A percentile compares a stretch with the other conserved stretches of the same genome.
Evolutionary conservation across 2,113 vertebrate genomes (phyloP).

Genomic region (Phyllopteryx taeniolatus): DNA sequence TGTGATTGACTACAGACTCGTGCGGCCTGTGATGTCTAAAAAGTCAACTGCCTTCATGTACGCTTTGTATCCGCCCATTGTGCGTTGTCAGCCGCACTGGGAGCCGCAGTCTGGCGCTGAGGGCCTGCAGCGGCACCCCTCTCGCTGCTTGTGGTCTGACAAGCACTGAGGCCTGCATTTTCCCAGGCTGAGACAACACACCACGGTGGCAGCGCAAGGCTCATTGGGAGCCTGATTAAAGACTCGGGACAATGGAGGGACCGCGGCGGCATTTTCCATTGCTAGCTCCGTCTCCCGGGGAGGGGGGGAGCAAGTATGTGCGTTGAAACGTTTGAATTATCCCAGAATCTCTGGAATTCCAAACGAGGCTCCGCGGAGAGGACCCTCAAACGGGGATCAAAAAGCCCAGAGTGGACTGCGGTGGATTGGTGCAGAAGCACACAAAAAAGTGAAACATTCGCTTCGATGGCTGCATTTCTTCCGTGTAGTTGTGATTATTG

Average conservation of each 20-base stretch:
- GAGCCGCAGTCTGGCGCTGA: constrained; percentile 59
- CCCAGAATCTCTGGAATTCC: constrained; percentile 77
- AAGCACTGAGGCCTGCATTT: constrained; percentile 72
- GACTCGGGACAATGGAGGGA: constrained; percentile 74
- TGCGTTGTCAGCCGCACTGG: constrained; percentile 52
- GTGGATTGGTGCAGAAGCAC: constrained; percentile 63
- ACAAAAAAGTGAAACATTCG: constrained; percentile 46
- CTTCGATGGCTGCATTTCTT: constrained; percentile 34
- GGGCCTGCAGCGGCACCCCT: constrained; percentile 59
- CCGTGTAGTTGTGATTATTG: constrained; percentile 30
- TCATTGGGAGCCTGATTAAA: constrained; percentile 75
- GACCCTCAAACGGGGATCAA: constrained; percentile 71
- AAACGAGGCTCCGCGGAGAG: constrained; percentile 70
- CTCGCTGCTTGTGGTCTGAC: constrained; percentile 64
- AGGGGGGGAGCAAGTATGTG: constrained; percentile 51
- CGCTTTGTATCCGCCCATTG: constrained; percentile 50
- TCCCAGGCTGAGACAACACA: constrained; percentile 74
- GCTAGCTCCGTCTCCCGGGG: constrained; percentile 64
- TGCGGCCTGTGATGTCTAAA: constrained; percentile 42
- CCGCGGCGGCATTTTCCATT: constrained; percentile 74
- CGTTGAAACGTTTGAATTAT: constrained; percentile 76
- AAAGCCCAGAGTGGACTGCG: constrained; percentile 60
- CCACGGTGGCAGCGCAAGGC: constrained; percentile 70
- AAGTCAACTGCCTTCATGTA: constrained; percentile 56
- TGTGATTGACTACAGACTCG: constrained; percentile 44